Conservation (phyloP, 2,888 invertebrate species). For the Pheosia gnoma region DNA sequence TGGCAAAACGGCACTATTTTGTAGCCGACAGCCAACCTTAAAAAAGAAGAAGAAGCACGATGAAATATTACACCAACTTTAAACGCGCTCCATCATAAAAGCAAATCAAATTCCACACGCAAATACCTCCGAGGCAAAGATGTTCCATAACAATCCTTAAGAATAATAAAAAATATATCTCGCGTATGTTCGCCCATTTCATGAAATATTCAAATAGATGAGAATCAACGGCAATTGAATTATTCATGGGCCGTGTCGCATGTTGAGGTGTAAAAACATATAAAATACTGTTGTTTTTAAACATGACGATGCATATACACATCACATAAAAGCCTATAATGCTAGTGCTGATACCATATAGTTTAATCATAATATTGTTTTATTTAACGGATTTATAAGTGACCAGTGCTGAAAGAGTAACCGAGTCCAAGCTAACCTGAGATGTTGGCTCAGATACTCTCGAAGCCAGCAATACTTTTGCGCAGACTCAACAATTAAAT, state of each 20-base stretch:
- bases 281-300: background rate
- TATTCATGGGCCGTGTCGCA: slow-evolving; percentile 31
- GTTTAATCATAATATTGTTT: too few relatives aligned
- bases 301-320: too few relatives aligned
- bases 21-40: too few relatives aligned
- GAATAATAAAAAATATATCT: slow-evolving; percentile 4
- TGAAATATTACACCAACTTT: background rate
- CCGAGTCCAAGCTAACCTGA: background rate
- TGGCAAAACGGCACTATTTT: too few relatives aligned
- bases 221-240: slow-evolving; percentile 18
- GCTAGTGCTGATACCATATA: too few relatives aligned
- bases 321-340: too few relatives aligned
- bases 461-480: too few relatives aligned
- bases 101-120: background rate
- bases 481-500: too few relatives aligned
- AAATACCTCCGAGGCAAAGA: slow-evolving; percentile 2
- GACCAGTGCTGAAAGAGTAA: background rate
- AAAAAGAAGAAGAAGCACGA: too few relatives aligned
- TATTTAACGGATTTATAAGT: background rate
- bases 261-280: slow-evolving; percentile 24
- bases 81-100: background rate
- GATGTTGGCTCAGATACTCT: too few relatives aligned
- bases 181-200: slow-evolving; percentile 3
- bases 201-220: slow-evolving; percentile 21
- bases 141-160: slow-evolving; percentile 7